These are phyloP conservation scores for Diabrotica balteata DNA, from an alignment of 2,888 invertebrate species.

Conservation along the genomic window DNA sequence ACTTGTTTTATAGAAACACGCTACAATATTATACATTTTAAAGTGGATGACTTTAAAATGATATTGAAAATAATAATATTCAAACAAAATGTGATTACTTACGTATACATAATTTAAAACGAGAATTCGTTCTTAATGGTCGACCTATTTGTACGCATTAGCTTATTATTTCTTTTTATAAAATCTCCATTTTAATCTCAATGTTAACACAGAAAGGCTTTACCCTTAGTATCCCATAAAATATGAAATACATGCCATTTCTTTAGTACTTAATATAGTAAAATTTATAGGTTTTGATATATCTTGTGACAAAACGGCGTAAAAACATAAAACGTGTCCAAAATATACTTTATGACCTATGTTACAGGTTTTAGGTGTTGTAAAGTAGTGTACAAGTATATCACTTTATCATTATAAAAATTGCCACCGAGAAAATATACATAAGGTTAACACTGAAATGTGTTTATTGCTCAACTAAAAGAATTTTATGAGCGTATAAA, in stretches of 20 bases:
- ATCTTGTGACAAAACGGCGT: slow-evolving; percentile 1
- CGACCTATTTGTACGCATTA: too few relatives aligned
- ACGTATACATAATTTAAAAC: too few relatives aligned
- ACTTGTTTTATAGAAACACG: too few relatives aligned
- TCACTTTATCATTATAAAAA: neutral
- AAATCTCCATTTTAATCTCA: too few relatives aligned
- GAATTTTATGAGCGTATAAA: slow-evolving; percentile 1
- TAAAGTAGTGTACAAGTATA: neutral
- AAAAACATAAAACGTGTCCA: neutral
- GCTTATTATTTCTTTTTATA: too few relatives aligned
- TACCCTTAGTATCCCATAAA: neutral
- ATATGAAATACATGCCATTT: slow-evolving; percentile 4
- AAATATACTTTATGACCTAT: neutral
- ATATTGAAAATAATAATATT: too few relatives aligned
- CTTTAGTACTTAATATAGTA: neutral
- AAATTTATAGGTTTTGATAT: neutral
- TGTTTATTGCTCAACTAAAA: neutral
- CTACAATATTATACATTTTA: too few relatives aligned
- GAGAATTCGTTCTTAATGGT: too few relatives aligned
- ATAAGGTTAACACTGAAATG: neutral
- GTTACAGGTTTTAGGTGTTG: neutral
- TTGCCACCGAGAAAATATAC: neutral
- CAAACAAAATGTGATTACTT: too few relatives aligned
- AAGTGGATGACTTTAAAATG: too few relatives aligned
- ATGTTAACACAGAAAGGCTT: neutral